These are phyloP conservation scores for Trogon melanurus DNA, from an alignment of 2,113 vertebrate genomes.

Conservation along the genomic window DNA sequence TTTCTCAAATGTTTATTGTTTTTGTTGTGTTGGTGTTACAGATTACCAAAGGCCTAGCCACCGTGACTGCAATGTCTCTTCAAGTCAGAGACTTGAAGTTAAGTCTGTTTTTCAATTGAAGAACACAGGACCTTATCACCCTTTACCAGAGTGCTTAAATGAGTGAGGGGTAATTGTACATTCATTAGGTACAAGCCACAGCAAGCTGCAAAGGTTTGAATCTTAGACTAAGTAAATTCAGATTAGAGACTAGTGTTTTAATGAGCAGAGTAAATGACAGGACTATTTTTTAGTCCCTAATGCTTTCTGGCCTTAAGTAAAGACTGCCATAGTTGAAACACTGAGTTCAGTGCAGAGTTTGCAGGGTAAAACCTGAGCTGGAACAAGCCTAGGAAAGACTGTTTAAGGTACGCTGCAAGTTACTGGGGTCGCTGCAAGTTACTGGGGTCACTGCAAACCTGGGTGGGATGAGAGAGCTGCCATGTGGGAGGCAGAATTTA, in stretches of 20 bases:
- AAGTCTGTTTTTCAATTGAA: neutral
- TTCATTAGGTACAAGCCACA: neutral
- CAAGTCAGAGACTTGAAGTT: neutral
- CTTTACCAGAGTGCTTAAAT: neutral
- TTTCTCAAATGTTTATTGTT: neutral
- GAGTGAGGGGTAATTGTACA: neutral
- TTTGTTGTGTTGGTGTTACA: neutral
- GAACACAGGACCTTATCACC: neutral
- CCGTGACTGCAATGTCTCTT: neutral
- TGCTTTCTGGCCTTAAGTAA: neutral
- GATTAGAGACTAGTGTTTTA: neutral
- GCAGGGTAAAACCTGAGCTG: neutral
- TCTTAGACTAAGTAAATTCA: neutral
- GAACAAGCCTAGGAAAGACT: neutral
- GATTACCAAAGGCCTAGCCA: neutral
- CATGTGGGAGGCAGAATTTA: neutral
- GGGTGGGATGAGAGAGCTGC: neutral
- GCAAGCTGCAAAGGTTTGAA: neutral
- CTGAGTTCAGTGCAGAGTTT: neutral
- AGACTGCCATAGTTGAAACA: neutral
- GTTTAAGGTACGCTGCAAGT: rapidly evolving
- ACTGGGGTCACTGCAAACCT: neutral
- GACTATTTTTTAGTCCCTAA: neutral
- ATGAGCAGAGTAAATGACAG: neutral
- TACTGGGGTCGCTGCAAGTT: neutral